Evolutionary conservation across 2,113 vertebrate species (phyloP), one percentile per base, ranked within the genome.

Genomic region (Carettochelys insculpta): DNA sequence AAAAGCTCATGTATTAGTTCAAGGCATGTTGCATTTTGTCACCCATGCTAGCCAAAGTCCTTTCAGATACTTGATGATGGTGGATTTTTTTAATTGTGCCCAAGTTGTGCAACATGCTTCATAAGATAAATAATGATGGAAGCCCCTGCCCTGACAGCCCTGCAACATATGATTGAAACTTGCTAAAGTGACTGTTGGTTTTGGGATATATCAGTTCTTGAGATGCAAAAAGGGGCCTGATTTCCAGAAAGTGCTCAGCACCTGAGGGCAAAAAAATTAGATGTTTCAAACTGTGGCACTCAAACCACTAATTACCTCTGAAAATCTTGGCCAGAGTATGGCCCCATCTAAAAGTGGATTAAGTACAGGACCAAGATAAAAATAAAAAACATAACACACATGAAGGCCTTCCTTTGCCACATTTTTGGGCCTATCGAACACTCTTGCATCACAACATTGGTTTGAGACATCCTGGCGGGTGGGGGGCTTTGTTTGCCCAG

Each of bases 171-270:
- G 4, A 54, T 51, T 29, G 31, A 87, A 84, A 51, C 58, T 90
- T 86, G 50, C 31, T 83, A 84, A 86, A 6, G 1, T 78, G 6
- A 27, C 3, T 45, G 34, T 27, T 83, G n/a, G 2, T 54, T 89
- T 86, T 79, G 24, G 4, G 16, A n/a, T 83, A 25, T 3, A 8
- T 53, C 34, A 77, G 41, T 6, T 71, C 87, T 68, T 2, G 1
- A n/a, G n/a, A n/a, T n/a, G n/a, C 48, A 20, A 56, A 80, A 77
- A 77, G 4, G 2, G 4, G 87, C 78, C 0, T 11, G 0, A 77
- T 89, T 93, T 87, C 76, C 11, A 9, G 1, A 47, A 56, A 81
- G 0, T 53, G 65, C 61, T 77, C 8, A 88, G 12, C 34, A n/a
- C 1, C 5, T 71, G 5, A 3, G 43, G 56, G 93, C 90, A 81